phyloP scores from a whole-genome alignment of 2,797 vertebrate species.

The Rhynchotus rufescens region DNA sequence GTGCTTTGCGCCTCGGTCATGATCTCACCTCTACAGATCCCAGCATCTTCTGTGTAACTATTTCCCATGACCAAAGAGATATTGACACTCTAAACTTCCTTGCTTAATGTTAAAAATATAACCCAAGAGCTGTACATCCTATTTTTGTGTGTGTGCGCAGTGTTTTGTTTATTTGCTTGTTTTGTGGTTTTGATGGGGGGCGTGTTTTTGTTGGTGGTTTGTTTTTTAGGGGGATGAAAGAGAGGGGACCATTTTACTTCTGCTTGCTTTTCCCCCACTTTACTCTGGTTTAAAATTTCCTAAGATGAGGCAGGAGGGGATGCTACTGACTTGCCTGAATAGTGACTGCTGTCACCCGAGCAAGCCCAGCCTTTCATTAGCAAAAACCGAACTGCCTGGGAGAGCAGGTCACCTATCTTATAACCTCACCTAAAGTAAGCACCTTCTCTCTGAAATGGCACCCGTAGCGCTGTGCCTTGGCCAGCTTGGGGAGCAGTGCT shows the following conservation, averaged over 20 bases:
- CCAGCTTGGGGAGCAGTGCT: background rate
- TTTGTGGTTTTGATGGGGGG: background rate
- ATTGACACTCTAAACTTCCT: background rate
- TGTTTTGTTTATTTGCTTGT: background rate
- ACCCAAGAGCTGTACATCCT: background rate
- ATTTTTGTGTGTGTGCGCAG: background rate
- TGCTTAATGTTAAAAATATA: background rate
- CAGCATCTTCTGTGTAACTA: background rate
- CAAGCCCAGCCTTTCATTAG: background rate
- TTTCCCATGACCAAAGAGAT: background rate
- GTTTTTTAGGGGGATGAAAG: background rate
- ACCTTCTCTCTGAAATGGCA: background rate
- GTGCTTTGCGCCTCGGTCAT: background rate
- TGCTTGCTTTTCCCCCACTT: background rate
- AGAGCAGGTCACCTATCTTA: background rate
- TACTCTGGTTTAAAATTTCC: background rate
- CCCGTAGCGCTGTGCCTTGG: background rate
- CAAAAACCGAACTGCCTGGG: background rate
- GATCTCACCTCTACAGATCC: background rate
- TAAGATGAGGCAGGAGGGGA: background rate
- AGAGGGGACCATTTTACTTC: background rate
- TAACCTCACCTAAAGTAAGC: background rate
- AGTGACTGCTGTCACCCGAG: background rate
- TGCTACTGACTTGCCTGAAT: background rate
- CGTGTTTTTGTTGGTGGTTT: too few relatives aligned